Conservation (phyloP, 2,888 invertebrate genomes). For the Morpho helenor region DNA sequence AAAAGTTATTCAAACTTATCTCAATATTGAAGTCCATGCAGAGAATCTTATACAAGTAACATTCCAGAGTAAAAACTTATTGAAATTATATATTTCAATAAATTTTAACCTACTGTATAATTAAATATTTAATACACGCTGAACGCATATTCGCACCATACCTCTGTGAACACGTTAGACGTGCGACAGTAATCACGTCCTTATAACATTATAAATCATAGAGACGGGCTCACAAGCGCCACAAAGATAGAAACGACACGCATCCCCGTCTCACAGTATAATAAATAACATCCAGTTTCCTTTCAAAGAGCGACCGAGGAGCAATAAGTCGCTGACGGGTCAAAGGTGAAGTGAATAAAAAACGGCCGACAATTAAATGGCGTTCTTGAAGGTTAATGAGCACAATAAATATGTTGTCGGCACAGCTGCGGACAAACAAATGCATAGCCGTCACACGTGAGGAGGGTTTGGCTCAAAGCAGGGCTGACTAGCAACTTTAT, state of each 20-base stretch:
- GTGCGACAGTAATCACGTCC: conserved; percentile 66
- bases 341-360: conserved; percentile 78
- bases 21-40: no score
- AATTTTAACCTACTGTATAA: no score
- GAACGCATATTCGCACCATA: neutral
- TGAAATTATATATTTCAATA: no score
- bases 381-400: conserved; percentile 80
- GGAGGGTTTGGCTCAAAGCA: conserved; percentile 50
- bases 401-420: conserved; percentile 79
- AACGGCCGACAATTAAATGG: conserved; percentile 79
- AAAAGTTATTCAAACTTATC: no score
- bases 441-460: conserved; percentile 70
- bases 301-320: conserved; percentile 74
- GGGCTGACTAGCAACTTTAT: conserved; percentile 66
- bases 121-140: neutral
- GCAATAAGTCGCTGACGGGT: conserved; percentile 76
- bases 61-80: no score
- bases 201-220: conserved; percentile 73
- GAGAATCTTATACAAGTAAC: no score
- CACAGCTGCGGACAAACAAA: conserved; percentile 77
- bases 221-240: conserved; percentile 67
- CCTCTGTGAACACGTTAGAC: conserved; percentile 29
- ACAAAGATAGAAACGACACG: conserved; percentile 72
- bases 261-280: conserved; percentile 64
- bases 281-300: conserved; percentile 76